phyloP scores from a whole-genome alignment of 2,888 invertebrate species.

The Trilocha varians region DNA sequence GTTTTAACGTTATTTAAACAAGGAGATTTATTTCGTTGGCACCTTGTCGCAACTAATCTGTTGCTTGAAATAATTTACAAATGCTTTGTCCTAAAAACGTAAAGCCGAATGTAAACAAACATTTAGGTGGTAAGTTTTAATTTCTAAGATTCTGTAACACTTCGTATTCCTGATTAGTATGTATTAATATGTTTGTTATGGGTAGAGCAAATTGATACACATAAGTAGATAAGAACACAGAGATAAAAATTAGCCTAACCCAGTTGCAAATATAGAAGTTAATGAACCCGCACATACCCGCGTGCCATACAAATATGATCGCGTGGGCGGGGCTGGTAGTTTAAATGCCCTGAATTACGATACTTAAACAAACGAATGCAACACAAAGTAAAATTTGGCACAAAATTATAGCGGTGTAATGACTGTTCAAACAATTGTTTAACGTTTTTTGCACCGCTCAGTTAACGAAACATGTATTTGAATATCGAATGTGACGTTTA shows the following conservation, averaged over 20 bases:
- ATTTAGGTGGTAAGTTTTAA: too few relatives aligned
- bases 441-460: slow-evolving; percentile 1
- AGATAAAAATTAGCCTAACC: slow-evolving; percentile 22
- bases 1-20: slow-evolving; percentile 3
- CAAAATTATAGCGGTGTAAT: neutral
- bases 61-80: too few relatives aligned
- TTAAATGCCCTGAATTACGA: neutral
- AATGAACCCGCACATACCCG: slow-evolving; percentile 18
- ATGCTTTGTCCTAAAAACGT: too few relatives aligned
- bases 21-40: neutral
- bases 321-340: neutral
- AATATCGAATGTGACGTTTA: slow-evolving; percentile 25
- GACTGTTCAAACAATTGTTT: neutral
- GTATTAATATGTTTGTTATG: too few relatives aligned
- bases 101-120: too few relatives aligned
- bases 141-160: too few relatives aligned
- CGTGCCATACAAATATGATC: slow-evolving; percentile 6
- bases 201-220: slow-evolving; percentile 1
- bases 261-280: slow-evolving; percentile 20
- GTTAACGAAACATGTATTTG: slow-evolving; percentile 2
- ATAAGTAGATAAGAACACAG: slow-evolving; percentile 13
- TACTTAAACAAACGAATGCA: neutral
- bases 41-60: slow-evolving; percentile 1
- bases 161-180: too few relatives aligned
- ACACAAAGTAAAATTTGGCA: neutral